Evolutionary conservation across 2,888 invertebrate species (phyloP).

Genomic region (Folsomia manolachei): DNA sequence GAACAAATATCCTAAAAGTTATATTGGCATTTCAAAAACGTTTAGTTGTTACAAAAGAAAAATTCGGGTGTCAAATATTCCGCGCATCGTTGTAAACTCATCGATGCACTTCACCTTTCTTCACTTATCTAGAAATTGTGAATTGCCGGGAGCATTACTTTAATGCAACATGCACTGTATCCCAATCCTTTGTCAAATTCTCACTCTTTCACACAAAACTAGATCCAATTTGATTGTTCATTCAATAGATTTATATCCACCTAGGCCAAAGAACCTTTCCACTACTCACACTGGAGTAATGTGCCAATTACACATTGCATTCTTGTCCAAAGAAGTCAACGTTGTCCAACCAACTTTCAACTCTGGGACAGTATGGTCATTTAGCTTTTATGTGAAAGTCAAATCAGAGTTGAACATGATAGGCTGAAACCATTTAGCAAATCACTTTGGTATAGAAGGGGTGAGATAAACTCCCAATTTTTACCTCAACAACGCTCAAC

Average conservation of each 20-base stretch:
- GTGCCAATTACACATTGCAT: background rate
- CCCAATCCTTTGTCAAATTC: too few relatives aligned
- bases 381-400: slow-evolving; percentile 37
- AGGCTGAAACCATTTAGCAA: slow-evolving; percentile 37
- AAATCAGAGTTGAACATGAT: slow-evolving; percentile 31
- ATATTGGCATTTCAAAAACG: background rate
- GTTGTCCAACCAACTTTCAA: background rate
- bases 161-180: too few relatives aligned
- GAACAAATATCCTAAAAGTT: background rate
- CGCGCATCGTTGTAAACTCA: too few relatives aligned
- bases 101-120: too few relatives aligned
- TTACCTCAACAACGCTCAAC: slow-evolving; percentile 8
- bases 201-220: too few relatives aligned
- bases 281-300: background rate
- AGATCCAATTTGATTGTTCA: too few relatives aligned
- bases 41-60: background rate
- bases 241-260: too few relatives aligned
- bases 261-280: too few relatives aligned
- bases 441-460: slow-evolving; percentile 31
- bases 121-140: too few relatives aligned
- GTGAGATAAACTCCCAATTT: slow-evolving; percentile 40
- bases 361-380: slow-evolving; percentile 21
- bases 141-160: too few relatives aligned
- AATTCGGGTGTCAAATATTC: background rate
- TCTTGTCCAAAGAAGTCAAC: background rate